A percentile compares a stretch with the other conserved stretches of the same genome.
These are phyloP conservation scores for Siphamia tubifer DNA, from an alignment of 2,113 vertebrate species.

Conservation along the genomic window DNA sequence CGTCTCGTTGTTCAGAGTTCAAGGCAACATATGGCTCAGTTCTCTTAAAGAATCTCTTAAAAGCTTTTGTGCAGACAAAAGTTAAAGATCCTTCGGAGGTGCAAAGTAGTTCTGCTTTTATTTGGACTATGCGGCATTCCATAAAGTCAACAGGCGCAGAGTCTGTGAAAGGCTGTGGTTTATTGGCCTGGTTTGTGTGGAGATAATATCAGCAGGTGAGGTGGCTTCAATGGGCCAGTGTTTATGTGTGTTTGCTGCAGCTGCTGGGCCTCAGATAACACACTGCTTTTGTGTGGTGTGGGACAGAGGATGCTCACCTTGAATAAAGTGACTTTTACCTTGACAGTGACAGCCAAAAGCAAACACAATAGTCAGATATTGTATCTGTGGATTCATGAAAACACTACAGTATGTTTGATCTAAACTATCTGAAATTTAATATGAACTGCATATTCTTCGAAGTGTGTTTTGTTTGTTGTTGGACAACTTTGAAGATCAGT, in stretches of 20 bases:
- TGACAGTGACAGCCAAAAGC: slow-evolving; percentile 13
- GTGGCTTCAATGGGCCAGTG: slow-evolving; percentile 64
- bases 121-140: slow-evolving; percentile 54
- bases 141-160: slow-evolving; percentile 60
- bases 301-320: slow-evolving; percentile 51
- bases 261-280: slow-evolving; percentile 69
- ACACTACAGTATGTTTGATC: background rate
- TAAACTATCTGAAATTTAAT: no score
- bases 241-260: slow-evolving; percentile 78
- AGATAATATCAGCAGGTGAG: slow-evolving; percentile 84
- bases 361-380: slow-evolving; percentile 7
- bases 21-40: background rate
- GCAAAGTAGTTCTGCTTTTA: slow-evolving; percentile 52
- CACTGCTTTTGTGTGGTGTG: slow-evolving; percentile 34
- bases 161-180: slow-evolving; percentile 70
- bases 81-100: slow-evolving; percentile 29
- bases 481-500: no score
- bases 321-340: slow-evolving; percentile 47
- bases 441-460: no score
- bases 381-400: background rate
- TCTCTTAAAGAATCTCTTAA: background rate
- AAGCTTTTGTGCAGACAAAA: slow-evolving; percentile 14
- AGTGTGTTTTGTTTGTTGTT: no score
- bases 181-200: slow-evolving; percentile 63
- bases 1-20: background rate